Conservation (phyloP, 1,140 invertebrate genomes). For the Saccostrea echinata region DNA sequence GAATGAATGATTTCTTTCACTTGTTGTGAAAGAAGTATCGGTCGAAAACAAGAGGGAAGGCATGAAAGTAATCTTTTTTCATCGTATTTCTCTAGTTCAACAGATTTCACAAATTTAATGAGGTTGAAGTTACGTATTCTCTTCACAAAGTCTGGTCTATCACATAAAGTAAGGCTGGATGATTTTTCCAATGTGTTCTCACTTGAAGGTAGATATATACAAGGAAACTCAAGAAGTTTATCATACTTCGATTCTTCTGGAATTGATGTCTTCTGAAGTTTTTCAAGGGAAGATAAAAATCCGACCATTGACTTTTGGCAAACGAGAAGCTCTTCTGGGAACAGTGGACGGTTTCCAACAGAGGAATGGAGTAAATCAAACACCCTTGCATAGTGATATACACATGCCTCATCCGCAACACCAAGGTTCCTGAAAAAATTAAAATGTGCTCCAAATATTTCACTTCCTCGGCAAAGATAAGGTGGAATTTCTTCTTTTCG, state of each 20-base stretch:
- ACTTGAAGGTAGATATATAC: neutral
- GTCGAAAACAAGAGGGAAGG: neutral
- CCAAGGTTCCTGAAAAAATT: conserved; percentile 11
- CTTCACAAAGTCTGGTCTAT: neutral
- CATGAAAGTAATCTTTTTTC: neutral
- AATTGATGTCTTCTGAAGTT: neutral
- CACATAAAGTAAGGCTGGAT: neutral
- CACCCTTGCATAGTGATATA: neutral
- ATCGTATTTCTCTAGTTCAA: neutral
- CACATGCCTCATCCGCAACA: neutral
- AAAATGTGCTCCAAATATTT: conserved; percentile 1
- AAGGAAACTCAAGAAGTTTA: neutral
- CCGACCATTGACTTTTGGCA: neutral
- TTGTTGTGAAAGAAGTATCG: neutral
- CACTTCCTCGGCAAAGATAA: neutral
- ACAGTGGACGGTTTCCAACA: neutral
- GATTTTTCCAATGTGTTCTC: neutral
- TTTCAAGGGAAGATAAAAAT: neutral
- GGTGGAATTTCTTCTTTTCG: neutral
- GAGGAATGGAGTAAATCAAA: neutral
- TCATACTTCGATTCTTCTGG: neutral
- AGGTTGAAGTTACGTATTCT: neutral
- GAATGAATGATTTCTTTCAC: neutral
- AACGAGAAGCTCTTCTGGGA: neutral
- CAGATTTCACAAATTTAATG: neutral